Conservation (phyloP, 2,113 vertebrate species). For the Eulemur macaco region DNA sequence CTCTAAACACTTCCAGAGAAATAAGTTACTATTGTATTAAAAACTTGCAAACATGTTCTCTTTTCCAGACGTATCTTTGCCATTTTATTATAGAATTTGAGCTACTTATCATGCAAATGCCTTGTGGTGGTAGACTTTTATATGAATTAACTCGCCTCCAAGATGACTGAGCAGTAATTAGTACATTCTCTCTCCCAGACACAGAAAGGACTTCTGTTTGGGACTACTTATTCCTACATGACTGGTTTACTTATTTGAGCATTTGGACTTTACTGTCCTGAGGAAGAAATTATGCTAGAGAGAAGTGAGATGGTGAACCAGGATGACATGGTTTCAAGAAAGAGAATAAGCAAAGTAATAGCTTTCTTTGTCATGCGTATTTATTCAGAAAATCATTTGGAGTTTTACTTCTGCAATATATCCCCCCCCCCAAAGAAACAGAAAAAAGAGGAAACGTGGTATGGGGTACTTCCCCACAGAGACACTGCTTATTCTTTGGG, state of each 20-base stretch:
- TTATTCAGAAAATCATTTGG: conserved; percentile 32
- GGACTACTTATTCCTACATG: not conserved
- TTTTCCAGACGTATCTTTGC: not conserved
- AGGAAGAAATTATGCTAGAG: conserved; percentile 37
- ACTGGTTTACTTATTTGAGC: conserved; percentile 1
- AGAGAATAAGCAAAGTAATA: conserved; percentile 3
- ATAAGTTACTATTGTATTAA: not conserved
- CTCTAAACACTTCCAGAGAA: not conserved
- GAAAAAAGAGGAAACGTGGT: not conserved
- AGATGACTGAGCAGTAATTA: not conserved
- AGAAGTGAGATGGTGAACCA: conserved; percentile 8
- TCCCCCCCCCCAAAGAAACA: not conserved
- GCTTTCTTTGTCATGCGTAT: conserved; percentile 18
- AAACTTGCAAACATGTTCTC: not conserved
- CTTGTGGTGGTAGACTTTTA: not conserved
- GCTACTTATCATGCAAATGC: not conserved
- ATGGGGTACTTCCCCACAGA: not conserved
- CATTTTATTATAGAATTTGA: not conserved
- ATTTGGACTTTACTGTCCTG: not conserved
- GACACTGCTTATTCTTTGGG: not conserved
- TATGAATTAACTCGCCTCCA: not conserved
- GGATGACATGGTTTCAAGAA: not conserved
- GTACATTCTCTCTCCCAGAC: not conserved
- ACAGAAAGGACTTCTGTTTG: not conserved
- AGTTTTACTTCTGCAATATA: not conserved